These are phyloP conservation scores for Temnothorax nylanderi DNA, from an alignment of 1,140 invertebrate genomes.

Conservation along the genomic window DNA sequence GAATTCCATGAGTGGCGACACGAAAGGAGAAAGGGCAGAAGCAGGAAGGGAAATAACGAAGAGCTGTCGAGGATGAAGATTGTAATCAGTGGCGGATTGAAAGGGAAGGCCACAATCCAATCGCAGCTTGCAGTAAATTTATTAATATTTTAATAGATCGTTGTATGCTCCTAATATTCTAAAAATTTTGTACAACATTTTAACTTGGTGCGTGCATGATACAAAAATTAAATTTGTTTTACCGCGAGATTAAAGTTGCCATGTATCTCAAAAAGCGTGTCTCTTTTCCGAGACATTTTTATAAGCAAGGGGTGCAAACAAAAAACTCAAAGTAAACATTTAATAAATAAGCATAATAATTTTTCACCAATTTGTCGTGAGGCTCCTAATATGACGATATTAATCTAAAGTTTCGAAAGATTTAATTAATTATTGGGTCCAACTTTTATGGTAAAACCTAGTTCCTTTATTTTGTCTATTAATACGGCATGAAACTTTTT, in stretches of 20 bases:
- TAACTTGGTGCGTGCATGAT: background rate
- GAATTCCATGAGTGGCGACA: constrained; percentile 57
- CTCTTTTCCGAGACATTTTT: background rate
- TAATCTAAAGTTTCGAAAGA: background rate
- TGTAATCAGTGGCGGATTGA: background rate
- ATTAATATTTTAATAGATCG: background rate
- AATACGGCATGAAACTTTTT: background rate
- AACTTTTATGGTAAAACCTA: background rate
- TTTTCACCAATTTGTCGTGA: background rate
- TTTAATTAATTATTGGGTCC: background rate
- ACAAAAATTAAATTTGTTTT: background rate
- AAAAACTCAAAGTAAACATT: background rate
- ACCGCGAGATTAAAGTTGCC: background rate
- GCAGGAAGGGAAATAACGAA: background rate
- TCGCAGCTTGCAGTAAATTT: background rate
- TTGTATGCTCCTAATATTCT: background rate
- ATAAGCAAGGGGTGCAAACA: background rate
- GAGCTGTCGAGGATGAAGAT: background rate
- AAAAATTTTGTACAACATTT: background rate
- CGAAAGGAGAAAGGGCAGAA: constrained; percentile 26
- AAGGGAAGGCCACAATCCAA: background rate
- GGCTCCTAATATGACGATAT: background rate
- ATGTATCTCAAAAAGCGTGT: background rate
- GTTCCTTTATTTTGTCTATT: background rate
- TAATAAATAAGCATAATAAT: background rate